Evolutionary conservation across 2,797 vertebrate species (phyloP).

Genomic region (Enteromius viviparus): DNA sequence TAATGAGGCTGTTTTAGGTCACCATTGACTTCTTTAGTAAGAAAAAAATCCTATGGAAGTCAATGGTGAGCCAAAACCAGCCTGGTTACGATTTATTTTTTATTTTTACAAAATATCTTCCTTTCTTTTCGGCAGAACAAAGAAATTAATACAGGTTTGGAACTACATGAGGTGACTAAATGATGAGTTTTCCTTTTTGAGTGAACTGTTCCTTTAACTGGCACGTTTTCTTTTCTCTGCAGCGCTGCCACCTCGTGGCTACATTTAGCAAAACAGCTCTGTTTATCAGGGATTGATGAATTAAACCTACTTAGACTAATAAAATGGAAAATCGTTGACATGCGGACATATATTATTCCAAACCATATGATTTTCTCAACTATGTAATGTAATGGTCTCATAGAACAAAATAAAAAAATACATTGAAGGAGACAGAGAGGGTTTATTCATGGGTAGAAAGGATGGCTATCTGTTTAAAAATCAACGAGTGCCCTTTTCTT

Average conservation of each 20-base stretch:
- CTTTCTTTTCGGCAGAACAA: too few species aligned
- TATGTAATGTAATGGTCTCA: not conserved
- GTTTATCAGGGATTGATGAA: not conserved
- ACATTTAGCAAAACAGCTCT: not conserved
- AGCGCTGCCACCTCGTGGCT: constrained; percentile 31
- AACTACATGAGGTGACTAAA: too few species aligned
- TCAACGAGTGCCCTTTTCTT: constrained; percentile 69
- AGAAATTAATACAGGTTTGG: too few species aligned
- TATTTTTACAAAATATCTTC: too few species aligned
- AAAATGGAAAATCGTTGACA: not conserved
- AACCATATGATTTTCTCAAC: not conserved
- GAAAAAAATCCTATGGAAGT: too few species aligned
- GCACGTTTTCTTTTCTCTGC: not conserved
- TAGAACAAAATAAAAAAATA: constrained; percentile 50
- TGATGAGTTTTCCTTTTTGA: too few species aligned
- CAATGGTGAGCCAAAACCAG: too few species aligned
- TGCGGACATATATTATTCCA: not conserved
- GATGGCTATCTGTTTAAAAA: constrained; percentile 66
- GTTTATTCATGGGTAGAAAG: constrained; percentile 77
- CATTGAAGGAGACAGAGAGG: constrained; percentile 73
- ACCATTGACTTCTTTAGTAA: too few species aligned
- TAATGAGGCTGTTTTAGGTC: not conserved
- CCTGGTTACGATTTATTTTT: too few species aligned
- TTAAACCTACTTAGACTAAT: too few species aligned
- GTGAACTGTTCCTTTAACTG: not conserved